A percentile compares a stretch with the other conserved stretches of the same genome.
Evolutionary conservation across 2,113 vertebrate genomes (phyloP).

Genomic region (Callionymus lyra): DNA sequence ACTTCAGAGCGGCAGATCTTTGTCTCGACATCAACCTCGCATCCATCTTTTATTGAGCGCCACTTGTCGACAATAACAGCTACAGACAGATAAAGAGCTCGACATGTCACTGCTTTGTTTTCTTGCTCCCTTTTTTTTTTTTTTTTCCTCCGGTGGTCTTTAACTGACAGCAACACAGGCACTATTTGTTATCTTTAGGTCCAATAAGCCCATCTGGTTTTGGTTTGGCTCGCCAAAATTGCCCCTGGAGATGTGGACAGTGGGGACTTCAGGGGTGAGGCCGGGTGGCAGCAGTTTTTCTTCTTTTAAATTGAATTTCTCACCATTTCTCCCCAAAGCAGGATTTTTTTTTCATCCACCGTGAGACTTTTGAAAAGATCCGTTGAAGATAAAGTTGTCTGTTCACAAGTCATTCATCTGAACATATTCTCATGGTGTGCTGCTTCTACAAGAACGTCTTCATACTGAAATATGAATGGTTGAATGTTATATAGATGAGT

Average conservation of each 20-base stretch:
- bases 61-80: slow-evolving; percentile 21
- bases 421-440: no score
- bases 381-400: slow-evolving; percentile 1
- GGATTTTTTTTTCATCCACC: no score
- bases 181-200: slow-evolving; percentile 93
- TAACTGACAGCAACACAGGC: slow-evolving; percentile 74
- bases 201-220: slow-evolving; percentile 97
- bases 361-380: slow-evolving; percentile 1
- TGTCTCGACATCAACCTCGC: no score
- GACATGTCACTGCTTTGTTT: slow-evolving; percentile 30
- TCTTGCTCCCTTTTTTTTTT: slow-evolving; percentile 47
- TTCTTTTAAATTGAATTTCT: slow-evolving; percentile 88
- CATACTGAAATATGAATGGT: no score
- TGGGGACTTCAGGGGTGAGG: slow-evolving; percentile 52
- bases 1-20: no score
- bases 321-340: no score
- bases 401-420: no score
- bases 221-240: slow-evolving; percentile 85
- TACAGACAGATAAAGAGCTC: slow-evolving; percentile 22
- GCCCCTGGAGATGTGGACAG: slow-evolving; percentile 83
- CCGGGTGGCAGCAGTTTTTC: slow-evolving; percentile 31
- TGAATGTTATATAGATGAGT: no score
- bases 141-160: slow-evolving; percentile 79
- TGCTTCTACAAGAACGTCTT: no score
- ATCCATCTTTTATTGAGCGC: neutral